Conservation (phyloP, 2,113 vertebrate genomes). For the Accipiter cooperii region DNA sequence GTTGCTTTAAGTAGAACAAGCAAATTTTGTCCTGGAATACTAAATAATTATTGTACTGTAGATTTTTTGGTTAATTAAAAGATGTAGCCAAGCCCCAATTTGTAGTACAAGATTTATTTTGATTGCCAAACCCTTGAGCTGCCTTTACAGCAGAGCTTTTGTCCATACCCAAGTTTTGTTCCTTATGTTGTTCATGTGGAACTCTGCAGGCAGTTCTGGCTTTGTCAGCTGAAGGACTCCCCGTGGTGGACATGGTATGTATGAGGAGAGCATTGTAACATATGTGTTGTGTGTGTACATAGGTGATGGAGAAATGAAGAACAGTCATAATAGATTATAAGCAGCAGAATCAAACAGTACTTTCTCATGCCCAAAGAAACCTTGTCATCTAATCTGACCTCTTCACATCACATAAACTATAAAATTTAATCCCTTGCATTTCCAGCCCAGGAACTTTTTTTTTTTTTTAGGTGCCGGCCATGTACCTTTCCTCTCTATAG, state of each 20-base stretch:
- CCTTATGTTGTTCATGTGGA: fast-evolving
- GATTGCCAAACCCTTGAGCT: neutral
- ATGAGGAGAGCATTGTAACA: neutral
- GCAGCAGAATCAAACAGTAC: neutral
- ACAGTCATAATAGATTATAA: neutral
- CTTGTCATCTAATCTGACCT: neutral
- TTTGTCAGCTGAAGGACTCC: fast-evolving
- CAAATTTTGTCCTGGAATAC: neutral
- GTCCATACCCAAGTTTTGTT: neutral
- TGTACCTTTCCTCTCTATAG: neutral
- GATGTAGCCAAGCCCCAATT: neutral
- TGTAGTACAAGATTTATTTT: neutral
- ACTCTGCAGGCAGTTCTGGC: neutral
- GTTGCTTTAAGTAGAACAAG: neutral
- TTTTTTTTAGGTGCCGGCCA: neutral
- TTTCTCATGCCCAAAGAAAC: neutral
- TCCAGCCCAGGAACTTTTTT: neutral
- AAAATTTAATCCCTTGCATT: neutral
- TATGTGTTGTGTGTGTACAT: fast-evolving
- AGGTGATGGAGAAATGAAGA: neutral
- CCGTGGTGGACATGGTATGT: fast-evolving
- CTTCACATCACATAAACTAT: neutral
- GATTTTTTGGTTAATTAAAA: neutral
- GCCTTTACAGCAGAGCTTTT: neutral
- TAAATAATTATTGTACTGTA: neutral